These are phyloP conservation scores for Tetropium fuscum DNA, from an alignment of 2,888 invertebrate species.

Conservation along the genomic window DNA sequence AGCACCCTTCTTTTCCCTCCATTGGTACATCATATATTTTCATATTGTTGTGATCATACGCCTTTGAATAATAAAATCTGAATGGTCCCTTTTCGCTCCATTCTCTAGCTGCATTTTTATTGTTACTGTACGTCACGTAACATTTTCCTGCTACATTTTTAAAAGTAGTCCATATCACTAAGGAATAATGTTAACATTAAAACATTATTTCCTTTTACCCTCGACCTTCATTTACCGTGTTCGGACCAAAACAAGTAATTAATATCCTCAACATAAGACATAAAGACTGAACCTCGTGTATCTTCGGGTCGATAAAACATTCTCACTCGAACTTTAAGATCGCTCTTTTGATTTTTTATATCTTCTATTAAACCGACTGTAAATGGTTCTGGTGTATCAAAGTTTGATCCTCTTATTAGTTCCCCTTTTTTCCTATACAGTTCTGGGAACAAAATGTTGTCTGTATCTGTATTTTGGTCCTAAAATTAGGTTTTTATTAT, in stretches of 20 bases:
- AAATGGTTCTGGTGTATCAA: slow-evolving; percentile 81
- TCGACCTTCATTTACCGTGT: slow-evolving; percentile 74
- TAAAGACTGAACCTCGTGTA: slow-evolving; percentile 70
- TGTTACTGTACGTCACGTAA: too few species aligned
- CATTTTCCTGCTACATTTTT: too few species aligned
- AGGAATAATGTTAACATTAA: too few species aligned
- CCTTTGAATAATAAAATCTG: too few species aligned
- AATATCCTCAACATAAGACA: slow-evolving; percentile 74
- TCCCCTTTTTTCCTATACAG: slow-evolving; percentile 82
- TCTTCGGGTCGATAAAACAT: slow-evolving; percentile 83
- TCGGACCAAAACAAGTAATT: slow-evolving; percentile 84
- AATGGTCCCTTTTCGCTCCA: too few species aligned
- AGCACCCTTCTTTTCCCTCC: too few species aligned
- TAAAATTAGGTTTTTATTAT: slow-evolving; percentile 5
- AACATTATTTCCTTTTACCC: too few species aligned
- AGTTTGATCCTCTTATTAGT: slow-evolving; percentile 77
- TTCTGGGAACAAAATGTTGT: slow-evolving; percentile 84
- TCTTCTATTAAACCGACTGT: slow-evolving; percentile 77
- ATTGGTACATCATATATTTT: too few species aligned
- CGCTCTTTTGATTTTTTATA: slow-evolving; percentile 69
- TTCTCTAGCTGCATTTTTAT: too few species aligned
- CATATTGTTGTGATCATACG: too few species aligned
- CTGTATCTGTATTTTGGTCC: slow-evolving; percentile 67
- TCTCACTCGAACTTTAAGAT: slow-evolving; percentile 74
- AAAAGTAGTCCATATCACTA: too few species aligned